Evolutionary conservation across 1,140 invertebrate species (phyloP), one percentile per base, ranked within the genome.

Genomic region (Rhynchophorus ferrugineus): DNA sequence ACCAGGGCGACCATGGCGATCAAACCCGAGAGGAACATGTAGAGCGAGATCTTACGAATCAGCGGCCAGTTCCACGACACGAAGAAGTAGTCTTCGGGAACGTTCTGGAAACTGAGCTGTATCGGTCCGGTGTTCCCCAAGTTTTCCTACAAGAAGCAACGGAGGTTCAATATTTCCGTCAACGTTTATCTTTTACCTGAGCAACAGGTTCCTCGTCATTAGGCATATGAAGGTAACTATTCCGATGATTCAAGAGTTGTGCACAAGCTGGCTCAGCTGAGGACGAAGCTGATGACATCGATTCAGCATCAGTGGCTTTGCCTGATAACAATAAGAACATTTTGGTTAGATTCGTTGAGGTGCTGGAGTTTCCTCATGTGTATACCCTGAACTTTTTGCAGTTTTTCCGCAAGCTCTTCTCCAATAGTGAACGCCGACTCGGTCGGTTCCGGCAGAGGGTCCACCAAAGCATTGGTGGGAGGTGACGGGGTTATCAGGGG

Each of bases 11-110:
- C 69, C 67, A 84, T 84, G 2, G 79, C 83, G 8, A 82, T 66
- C 5, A 88, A 66, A 11, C 77, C 71, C 5, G 84, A 84, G 39
- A 87, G 66, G 34, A 85, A 78, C 3, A 81, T 69, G 77, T 84
- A 87, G 44, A 86, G 78, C 37, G 83, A 79, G 22, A 79, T 71
- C 64, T 83, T 83, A 44, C 86, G 71, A 52, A 89, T 87, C 0
- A 87, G 54, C 1, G 76, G 75, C 86, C 86, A 89, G 65, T 89
- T 88, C 86, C 86, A 89, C 42, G 80, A 81, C 53, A 85, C 81
- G 64, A 89, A 89, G 52, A 69, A 73, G 56, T 78, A 80, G 61
- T 81, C 74, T 51, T 77, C 75, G 0, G 75, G 72, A 2, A 75
- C 70, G 43, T 79, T 78, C 11, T 73, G 75, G 29, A 79, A 76